Conservation (phyloP, 2,113 vertebrate genomes). For the Upupa epops region DNA sequence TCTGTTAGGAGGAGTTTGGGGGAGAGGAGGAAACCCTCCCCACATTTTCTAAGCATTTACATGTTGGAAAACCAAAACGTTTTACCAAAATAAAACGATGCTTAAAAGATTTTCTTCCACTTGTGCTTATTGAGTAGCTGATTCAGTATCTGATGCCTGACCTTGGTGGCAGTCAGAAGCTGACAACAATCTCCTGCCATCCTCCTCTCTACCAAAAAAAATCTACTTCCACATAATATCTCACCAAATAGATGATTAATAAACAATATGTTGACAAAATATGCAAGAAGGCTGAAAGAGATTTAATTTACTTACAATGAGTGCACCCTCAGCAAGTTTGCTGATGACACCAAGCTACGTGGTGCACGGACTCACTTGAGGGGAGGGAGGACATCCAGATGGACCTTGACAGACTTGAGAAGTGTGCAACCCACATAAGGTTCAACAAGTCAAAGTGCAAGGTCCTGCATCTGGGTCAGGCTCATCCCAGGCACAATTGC, state of each 20-base stretch:
- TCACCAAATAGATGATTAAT: background rate
- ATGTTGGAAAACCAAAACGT: background rate
- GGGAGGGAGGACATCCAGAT: too few species aligned
- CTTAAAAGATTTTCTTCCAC: background rate
- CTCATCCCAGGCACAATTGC: too few species aligned
- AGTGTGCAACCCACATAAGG: too few species aligned
- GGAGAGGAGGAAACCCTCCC: background rate
- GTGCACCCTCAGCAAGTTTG: too few species aligned
- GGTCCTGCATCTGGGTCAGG: too few species aligned
- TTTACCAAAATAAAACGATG: background rate
- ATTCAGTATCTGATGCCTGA: background rate
- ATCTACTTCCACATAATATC: background rate
- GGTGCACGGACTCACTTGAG: too few species aligned
- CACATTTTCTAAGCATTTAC: background rate
- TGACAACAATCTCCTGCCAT: background rate
- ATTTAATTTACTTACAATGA: background rate
- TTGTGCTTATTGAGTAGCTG: background rate
- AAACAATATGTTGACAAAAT: background rate
- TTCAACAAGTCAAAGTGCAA: too few species aligned
- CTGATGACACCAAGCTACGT: too few species aligned
- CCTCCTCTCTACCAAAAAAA: background rate
- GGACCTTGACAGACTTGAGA: too few species aligned
- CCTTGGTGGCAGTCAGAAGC: background rate
- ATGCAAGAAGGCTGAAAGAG: background rate
- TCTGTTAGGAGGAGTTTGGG: background rate